Evolutionary conservation across 2,113 vertebrate species (phyloP).

Genomic region (Syngnathoides biaculeatus): DNA sequence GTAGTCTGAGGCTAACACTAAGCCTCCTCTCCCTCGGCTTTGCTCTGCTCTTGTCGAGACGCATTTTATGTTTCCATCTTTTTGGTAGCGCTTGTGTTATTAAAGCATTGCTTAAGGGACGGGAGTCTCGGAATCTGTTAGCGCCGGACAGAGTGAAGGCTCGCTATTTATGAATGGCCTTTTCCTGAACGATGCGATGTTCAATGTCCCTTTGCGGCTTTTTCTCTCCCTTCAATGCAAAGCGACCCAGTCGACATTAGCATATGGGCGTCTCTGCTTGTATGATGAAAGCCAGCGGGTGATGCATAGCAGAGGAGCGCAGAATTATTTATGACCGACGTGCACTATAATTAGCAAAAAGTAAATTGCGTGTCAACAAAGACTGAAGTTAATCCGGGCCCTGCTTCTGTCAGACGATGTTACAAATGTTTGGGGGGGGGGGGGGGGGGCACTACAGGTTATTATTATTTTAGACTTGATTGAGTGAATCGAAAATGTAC

Average conservation of each 20-base stretch:
- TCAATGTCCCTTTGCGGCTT: conserved; percentile 34
- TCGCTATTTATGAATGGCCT: conserved; percentile 59
- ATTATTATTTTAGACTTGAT: conserved; percentile 32
- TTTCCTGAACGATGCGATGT: conserved; percentile 49
- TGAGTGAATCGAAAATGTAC: conserved; percentile 36
- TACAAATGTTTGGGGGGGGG: conserved; percentile 34
- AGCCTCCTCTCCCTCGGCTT: conserved; percentile 5
- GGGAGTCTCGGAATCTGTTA: conserved; percentile 36
- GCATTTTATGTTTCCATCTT: conserved; percentile 34
- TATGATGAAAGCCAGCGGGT: conserved; percentile 22
- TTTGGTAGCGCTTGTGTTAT: conserved; percentile 17
- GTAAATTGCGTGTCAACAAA: conserved; percentile 62
- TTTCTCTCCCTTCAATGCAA: conserved; percentile 1
- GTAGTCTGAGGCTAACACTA: conserved; percentile 14
- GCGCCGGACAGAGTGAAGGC: conserved; percentile 29
- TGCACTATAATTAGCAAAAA: conserved; percentile 73
- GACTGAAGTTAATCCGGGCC: conserved; percentile 56
- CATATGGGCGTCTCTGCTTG: conserved; percentile 45
- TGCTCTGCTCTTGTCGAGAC: conserved; percentile 31
- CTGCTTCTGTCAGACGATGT: conserved; percentile 51
- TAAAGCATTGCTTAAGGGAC: conserved; percentile 27
- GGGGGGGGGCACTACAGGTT: conserved; percentile 27
- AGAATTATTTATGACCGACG: conserved; percentile 66
- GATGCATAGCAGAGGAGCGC: conserved; percentile 34
- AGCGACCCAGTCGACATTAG: conserved; percentile 33